phyloP scores from a whole-genome alignment of 2,113 vertebrate species.

The Odocoileus hemionus region DNA sequence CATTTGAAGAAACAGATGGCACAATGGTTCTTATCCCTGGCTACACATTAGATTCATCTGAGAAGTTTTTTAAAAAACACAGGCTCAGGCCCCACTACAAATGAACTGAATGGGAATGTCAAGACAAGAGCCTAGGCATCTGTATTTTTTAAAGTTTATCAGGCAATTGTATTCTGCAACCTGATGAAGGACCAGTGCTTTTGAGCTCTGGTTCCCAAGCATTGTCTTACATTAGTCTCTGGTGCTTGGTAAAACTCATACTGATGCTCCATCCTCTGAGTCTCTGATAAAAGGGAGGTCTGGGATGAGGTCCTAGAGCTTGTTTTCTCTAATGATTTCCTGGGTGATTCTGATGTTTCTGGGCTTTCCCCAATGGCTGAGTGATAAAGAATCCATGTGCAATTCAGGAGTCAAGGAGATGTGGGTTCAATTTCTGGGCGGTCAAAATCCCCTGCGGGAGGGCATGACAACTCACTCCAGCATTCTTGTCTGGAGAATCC shows the following conservation, averaged over 20 bases:
- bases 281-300: not conserved
- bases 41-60: not conserved
- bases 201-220: not conserved
- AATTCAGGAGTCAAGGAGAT: not conserved
- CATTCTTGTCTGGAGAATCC: not conserved
- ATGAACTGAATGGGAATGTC: slow-evolving; percentile 26
- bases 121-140: slow-evolving; percentile 5
- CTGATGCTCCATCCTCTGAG: not conserved
- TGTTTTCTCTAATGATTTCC: not conserved
- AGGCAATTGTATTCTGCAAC: slow-evolving; percentile 3
- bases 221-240: not conserved
- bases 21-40: not conserved
- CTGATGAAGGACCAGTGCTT: not conserved
- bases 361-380: not conserved
- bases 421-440: not conserved
- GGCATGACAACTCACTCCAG: not conserved
- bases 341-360: not conserved
- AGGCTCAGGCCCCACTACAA: not conserved
- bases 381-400: not conserved
- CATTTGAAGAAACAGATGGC: not conserved
- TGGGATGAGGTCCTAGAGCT: not conserved
- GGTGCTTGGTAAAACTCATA: not conserved
- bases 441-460: not conserved
- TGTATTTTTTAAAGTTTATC: not conserved
- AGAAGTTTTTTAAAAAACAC: not conserved